Percentiles rank a stretch among this genome's conserved stretches.
Conservation (phyloP, 2,888 invertebrate genomes). For the Drosophila villosipedis region DNA sequence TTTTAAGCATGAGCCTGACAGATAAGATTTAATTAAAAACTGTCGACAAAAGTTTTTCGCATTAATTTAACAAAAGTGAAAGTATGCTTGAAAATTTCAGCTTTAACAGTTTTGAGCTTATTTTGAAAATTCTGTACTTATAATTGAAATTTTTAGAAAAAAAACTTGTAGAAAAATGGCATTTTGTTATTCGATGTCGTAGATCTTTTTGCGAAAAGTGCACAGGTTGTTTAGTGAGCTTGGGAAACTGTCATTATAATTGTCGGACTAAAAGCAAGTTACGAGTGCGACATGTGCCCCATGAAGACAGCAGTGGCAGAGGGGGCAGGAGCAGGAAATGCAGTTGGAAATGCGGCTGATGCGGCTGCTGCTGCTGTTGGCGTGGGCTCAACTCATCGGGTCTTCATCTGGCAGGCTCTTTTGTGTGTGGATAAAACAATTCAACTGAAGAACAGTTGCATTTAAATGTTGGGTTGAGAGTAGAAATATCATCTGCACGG, state of each 20-base stretch:
- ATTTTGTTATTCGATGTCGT: not conserved
- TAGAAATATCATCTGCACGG: constrained; percentile 29
- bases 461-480: constrained; percentile 29
- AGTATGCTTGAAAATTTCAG: not conserved
- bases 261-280: constrained; percentile 62
- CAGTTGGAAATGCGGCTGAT: constrained; percentile 29
- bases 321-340: constrained; percentile 20
- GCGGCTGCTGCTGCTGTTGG: not conserved
- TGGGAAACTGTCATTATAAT: constrained; percentile 68
- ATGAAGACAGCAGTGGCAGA: constrained; percentile 1
- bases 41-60: not conserved
- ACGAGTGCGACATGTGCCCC: constrained; percentile 42
- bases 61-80: not conserved
- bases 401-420: constrained; percentile 42
- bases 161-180: not conserved
- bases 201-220: not conserved
- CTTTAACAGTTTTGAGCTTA: not conserved
- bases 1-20: not conserved
- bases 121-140: not conserved
- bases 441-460: constrained; percentile 22
- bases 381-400: constrained; percentile 31
- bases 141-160: not conserved
- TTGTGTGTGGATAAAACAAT: constrained; percentile 44
- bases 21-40: not conserved
- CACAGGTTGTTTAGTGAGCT: constrained; percentile 27